A percentile compares a stretch with the other conserved stretches of the same genome.
These are phyloP conservation scores for Hirundichthys speculiger DNA, from an alignment of 2,113 vertebrate species.

Conservation along the genomic window DNA sequence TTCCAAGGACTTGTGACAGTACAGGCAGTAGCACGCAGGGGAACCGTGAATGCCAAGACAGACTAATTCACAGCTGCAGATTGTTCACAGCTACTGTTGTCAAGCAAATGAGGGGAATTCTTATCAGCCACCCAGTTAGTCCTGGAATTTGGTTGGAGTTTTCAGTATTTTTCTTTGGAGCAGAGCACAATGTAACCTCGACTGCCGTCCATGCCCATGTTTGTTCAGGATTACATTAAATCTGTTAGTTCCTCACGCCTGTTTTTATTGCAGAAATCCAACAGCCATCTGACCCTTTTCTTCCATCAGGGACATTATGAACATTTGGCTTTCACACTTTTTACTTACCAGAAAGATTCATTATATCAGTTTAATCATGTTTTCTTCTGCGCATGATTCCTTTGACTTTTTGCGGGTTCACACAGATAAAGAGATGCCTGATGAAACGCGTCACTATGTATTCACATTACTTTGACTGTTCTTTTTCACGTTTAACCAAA, in stretches of 20 bases:
- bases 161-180: constrained; percentile 26
- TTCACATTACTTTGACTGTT: too few relatives aligned
- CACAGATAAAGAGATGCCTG: too few relatives aligned
- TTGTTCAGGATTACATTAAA: constrained; percentile 53
- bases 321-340: too few relatives aligned
- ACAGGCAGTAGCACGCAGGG: not conserved
- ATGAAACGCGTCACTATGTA: too few relatives aligned
- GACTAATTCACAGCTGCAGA: constrained; percentile 14
- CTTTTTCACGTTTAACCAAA: too few relatives aligned
- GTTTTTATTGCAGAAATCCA: constrained; percentile 22
- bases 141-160: constrained; percentile 21
- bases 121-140: constrained; percentile 50
- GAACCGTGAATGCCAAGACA: constrained; percentile 8
- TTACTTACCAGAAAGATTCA: too few relatives aligned
- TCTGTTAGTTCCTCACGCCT: constrained; percentile 19
- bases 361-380: too few relatives aligned
- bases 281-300: not conserved
- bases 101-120: constrained; percentile 10
- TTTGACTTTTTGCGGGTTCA: too few relatives aligned
- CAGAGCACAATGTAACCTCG: constrained; percentile 31
- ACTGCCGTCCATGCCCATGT: constrained; percentile 26
- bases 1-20: constrained; percentile 2
- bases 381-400: too few relatives aligned
- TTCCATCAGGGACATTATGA: too few relatives aligned
- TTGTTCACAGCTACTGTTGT: constrained; percentile 18